A percentile compares a stretch with the other conserved stretches of the same genome.
These are phyloP conservation scores for Micrastur ruficollis DNA, from an alignment of 2,797 vertebrate species.

Conservation along the genomic window DNA sequence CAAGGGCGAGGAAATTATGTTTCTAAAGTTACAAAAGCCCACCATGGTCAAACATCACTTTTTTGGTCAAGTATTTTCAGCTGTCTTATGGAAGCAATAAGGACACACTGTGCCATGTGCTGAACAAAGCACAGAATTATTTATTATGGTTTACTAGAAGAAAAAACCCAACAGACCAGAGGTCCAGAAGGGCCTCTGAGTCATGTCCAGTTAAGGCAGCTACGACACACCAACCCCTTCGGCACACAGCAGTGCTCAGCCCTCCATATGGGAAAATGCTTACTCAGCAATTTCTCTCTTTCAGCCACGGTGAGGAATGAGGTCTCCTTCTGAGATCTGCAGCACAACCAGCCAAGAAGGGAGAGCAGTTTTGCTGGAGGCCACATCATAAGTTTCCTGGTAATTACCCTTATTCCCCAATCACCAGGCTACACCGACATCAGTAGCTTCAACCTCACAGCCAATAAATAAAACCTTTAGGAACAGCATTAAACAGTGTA, in stretches of 20 bases:
- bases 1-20: no score
- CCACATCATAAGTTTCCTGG: neutral
- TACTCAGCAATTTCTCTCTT: neutral
- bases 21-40: neutral
- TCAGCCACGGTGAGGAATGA: neutral
- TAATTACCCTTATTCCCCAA: neutral
- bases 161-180: neutral
- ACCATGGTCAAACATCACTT: fast-evolving
- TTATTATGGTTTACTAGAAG: neutral
- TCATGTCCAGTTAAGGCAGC: neutral
- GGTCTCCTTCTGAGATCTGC: neutral
- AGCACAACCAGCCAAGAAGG: neutral
- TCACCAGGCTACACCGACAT: neutral
- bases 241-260: neutral
- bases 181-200: neutral
- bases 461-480: neutral
- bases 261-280: fast-evolving
- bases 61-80: neutral
- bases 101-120: fast-evolving
- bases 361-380: neutral
- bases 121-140: neutral
- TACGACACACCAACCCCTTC: neutral
- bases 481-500: neutral
- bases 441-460: neutral
- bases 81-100: neutral